Evolutionary conservation across 2,888 invertebrate genomes (phyloP).

Genomic region (Ochlodes sylvanus): DNA sequence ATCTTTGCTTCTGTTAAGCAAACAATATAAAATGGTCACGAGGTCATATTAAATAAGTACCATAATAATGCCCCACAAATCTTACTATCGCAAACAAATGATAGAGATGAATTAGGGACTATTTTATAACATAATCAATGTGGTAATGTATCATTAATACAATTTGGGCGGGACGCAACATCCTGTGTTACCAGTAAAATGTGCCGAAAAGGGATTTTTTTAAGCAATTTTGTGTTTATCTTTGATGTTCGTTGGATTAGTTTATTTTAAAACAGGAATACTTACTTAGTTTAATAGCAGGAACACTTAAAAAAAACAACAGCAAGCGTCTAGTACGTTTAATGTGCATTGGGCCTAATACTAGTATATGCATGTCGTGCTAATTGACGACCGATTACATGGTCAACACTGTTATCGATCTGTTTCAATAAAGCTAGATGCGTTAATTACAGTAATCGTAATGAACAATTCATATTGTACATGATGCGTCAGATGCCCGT

Average conservation of each 20-base stretch:
- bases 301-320: not conserved
- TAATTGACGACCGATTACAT: conserved; percentile 16
- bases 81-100: not conserved
- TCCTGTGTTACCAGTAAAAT: no score
- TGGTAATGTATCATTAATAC: no score
- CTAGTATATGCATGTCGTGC: not conserved
- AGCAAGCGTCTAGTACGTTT: no score
- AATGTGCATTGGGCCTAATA: not conserved
- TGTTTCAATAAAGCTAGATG: not conserved
- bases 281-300: no score
- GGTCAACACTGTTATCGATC: not conserved
- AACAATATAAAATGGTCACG: not conserved
- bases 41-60: not conserved
- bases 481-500: not conserved
- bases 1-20: no score
- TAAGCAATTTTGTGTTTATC: no score
- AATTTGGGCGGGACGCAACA: no score
- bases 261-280: no score
- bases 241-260: no score
- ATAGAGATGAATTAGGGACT: not conserved
- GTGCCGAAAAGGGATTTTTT: no score
- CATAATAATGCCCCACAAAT: not conserved
- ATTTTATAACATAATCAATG: no score
- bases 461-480: not conserved
- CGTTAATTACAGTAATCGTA: not conserved